A percentile compares a stretch with the other conserved stretches of the same genome.
Evolutionary conservation across 2,888 invertebrate genomes (phyloP).

Genomic region (Salticus scenicus): DNA sequence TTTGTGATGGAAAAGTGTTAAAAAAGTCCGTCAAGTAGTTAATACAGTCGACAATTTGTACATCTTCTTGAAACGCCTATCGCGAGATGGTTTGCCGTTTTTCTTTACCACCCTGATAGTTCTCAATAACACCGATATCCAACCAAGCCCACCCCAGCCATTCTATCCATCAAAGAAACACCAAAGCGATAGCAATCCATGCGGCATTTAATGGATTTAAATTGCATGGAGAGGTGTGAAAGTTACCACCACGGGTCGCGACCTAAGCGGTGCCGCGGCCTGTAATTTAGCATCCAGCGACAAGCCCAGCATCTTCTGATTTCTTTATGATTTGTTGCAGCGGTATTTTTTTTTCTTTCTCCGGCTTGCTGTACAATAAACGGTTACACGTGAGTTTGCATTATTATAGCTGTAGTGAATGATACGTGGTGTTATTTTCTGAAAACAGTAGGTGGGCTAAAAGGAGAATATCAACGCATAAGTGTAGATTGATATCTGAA

Average conservation of each 20-base stretch:
- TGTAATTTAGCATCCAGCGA: conserved; percentile 57
- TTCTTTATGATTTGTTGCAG: conserved; percentile 7
- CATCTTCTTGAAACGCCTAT: background rate
- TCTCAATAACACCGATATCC: background rate
- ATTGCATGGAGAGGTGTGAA: conserved; percentile 67
- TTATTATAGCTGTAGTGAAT: background rate
- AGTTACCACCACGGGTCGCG: conserved; percentile 63
- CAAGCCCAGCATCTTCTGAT: conserved; percentile 30
- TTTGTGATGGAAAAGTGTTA: no score
- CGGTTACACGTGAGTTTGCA: background rate
- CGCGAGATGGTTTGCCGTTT: background rate
- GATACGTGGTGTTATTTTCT: background rate
- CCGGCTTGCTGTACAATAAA: background rate
- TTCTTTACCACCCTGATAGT: background rate
- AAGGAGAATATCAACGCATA: background rate
- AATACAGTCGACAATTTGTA: background rate
- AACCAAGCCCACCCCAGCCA: conserved; percentile 15
- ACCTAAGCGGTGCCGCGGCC: conserved; percentile 53
- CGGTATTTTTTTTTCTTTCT: background rate
- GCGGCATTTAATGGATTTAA: conserved; percentile 69
- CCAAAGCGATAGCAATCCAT: conserved; percentile 40
- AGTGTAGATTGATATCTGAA: no score
- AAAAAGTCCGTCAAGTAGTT: no score
- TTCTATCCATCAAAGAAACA: conserved; percentile 47
- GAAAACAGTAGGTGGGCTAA: background rate